Base-by-base conservation (phyloP, 53 echinoderm and acorn worm genomes). In the Holothuria scabra region DNA sequence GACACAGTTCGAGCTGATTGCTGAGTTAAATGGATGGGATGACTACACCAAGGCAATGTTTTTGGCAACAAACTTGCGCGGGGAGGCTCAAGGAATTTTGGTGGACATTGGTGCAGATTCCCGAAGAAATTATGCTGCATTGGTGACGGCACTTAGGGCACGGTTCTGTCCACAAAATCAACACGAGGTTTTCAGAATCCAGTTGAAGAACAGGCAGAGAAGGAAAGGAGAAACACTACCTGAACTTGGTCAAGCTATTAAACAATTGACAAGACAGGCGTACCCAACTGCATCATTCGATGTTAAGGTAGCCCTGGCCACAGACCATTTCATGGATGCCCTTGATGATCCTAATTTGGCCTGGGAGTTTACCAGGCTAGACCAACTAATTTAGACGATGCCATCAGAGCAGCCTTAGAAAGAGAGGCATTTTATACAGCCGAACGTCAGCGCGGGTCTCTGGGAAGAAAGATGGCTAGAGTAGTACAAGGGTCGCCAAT, bases 1-100 rank as follows among this genome's bases (percentile, higher is more conserved):
- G n/a, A 74, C 28, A 7, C 90, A 90, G 11, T 90, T 90, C 59
- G 83, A 90, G 49, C 64, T 90, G 76, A 63, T 82, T 52, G 78
- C 83, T 1, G 55, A 34, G 46, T 37, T 82, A 5, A 86, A 90
- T 44, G 76, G 76, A 12, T 86, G 76, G 90, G 68, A 68, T 41
- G 28, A 72, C 18, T 33, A 48, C 0, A 74, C 57, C 56, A 86
- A 86, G 75, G 86, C 65, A 0, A 61, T 83, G 65, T 86, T 67
- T 31, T 65, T 90, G 9, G 90, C 90, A 3, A 83, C 83, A 25
- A 79, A 83, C 7, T n/a, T 86, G 0, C 24, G 25, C 16, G 82
- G 64, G 8, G 34, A 86, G 34, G 90, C 90, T 7, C 70, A 78
- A n/a, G 55, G 52, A 55, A 66, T 82, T 6, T 29, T 83, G 59